Evolutionary conservation across 2,113 vertebrate species (phyloP).

Genomic region (Typhlomys cinereus): DNA sequence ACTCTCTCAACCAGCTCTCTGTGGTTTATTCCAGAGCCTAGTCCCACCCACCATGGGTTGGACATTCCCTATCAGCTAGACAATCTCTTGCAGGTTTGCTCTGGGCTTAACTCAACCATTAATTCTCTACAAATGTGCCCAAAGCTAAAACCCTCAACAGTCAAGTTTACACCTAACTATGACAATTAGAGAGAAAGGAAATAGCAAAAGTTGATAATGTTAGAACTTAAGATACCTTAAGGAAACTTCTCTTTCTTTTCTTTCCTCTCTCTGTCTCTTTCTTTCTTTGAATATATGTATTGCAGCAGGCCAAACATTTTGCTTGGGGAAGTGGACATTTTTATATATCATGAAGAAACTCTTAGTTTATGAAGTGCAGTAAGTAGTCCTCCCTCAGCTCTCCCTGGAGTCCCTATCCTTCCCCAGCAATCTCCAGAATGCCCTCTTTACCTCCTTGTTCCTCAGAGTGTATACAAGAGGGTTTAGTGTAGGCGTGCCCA

Average conservation of each 20-base stretch:
- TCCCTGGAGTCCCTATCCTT: not conserved
- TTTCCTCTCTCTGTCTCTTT: too few relatives aligned
- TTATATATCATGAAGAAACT: not conserved
- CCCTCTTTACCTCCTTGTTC: constrained; percentile 30
- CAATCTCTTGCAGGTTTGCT: too few relatives aligned
- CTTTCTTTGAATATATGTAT: not conserved
- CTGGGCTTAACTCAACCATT: too few relatives aligned
- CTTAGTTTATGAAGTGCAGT: not conserved
- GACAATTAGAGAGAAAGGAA: not conserved
- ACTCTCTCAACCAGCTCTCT: too few relatives aligned
- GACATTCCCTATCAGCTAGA: too few relatives aligned
- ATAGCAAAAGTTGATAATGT: not conserved
- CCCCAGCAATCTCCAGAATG: not conserved
- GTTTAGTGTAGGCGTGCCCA: constrained; percentile 21
- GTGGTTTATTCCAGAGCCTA: too few relatives aligned
- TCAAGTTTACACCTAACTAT: too few relatives aligned
- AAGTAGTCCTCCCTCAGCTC: not conserved
- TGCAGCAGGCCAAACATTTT: not conserved
- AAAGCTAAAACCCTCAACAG: too few relatives aligned
- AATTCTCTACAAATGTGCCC: too few relatives aligned
- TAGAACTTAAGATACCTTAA: not conserved
- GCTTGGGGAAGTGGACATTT: not conserved
- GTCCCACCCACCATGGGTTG: too few relatives aligned
- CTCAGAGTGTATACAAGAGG: constrained; percentile 35
- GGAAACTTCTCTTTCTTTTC: not conserved